Evolutionary conservation across 2,113 vertebrate species (phyloP).

Genomic region (Phasianus colchicus): DNA sequence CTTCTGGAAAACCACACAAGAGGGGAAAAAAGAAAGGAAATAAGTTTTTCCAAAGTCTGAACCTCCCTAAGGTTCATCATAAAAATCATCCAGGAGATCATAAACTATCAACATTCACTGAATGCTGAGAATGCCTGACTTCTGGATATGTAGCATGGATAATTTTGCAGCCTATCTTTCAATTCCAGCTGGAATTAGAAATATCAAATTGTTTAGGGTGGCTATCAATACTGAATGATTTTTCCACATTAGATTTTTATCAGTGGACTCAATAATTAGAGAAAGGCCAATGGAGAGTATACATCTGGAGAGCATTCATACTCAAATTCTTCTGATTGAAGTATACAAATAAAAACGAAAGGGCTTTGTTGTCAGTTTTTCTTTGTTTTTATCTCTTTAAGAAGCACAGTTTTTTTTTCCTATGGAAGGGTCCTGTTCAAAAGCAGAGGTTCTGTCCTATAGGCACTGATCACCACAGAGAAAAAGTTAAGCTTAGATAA

Average conservation of each 20-base stretch:
- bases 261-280: background rate
- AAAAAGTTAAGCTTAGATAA: background rate
- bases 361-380: background rate
- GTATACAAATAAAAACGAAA: background rate
- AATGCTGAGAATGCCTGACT: background rate
- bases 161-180: background rate
- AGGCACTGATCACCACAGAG: background rate
- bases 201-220: background rate
- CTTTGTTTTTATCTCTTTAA: background rate
- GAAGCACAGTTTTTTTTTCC: background rate
- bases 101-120: background rate
- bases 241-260: background rate
- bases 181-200: background rate
- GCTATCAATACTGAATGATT: background rate
- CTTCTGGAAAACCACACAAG: background rate
- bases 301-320: background rate
- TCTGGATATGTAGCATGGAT: background rate
- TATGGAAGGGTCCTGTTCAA: background rate
- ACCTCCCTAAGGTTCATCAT: background rate
- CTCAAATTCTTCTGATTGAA: background rate
- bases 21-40: background rate
- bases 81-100: background rate
- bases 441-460: background rate
- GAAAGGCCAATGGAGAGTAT: background rate
- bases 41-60: background rate